These are phyloP conservation scores for Myodes glareolus DNA, from an alignment of 2,113 vertebrate genomes.

Conservation along the genomic window DNA sequence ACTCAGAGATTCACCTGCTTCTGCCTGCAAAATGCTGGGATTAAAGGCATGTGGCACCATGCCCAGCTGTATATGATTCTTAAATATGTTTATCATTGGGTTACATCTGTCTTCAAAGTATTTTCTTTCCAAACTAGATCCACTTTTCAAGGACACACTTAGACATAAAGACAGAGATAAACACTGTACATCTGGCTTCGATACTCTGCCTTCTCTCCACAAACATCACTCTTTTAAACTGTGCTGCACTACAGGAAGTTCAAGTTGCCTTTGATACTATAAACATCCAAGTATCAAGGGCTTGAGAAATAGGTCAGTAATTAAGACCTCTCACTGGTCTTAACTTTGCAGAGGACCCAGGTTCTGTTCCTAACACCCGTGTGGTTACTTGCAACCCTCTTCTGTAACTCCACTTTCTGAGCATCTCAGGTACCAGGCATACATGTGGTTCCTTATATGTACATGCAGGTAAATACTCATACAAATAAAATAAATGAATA, in stretches of 20 bases:
- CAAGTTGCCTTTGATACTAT: background rate
- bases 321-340: background rate
- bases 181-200: accelerated
- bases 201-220: background rate
- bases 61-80: background rate
- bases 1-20: no score
- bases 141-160: background rate
- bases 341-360: background rate
- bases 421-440: background rate
- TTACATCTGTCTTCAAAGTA: background rate
- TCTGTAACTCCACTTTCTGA: background rate
- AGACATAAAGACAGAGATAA: background rate
- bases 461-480: background rate
- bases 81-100: background rate
- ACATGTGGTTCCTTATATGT: background rate
- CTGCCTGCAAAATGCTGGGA: no score
- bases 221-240: background rate
- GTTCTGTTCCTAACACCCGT: background rate
- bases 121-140: background rate
- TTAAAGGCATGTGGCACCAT: no score
- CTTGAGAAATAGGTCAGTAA: no score
- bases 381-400: background rate
- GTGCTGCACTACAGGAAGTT: background rate
- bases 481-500: no score
- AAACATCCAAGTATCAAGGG: background rate